Percentiles rank a stretch among this genome's conserved stretches.
These are phyloP conservation scores for Ahaetulla prasina DNA, from an alignment of 2,113 vertebrate species.

Conservation along the genomic window DNA sequence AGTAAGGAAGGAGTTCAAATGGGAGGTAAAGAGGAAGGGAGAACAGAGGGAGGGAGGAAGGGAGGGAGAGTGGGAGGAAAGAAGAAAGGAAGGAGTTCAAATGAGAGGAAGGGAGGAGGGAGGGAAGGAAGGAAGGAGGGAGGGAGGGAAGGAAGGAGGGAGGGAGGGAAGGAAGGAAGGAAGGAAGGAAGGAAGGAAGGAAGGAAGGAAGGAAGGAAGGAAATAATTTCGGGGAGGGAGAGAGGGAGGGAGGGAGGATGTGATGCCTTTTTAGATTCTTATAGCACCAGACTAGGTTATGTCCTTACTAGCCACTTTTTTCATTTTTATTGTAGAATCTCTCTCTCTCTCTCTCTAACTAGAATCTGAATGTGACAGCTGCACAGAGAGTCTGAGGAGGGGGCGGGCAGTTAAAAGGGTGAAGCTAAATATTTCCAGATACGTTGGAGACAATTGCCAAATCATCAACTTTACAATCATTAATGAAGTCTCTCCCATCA, in stretches of 20 bases:
- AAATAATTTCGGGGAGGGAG: too few relatives aligned
- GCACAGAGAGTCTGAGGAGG: not conserved
- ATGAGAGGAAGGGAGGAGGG: rapidly evolving
- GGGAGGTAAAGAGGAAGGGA: rapidly evolving
- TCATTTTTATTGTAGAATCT: not conserved
- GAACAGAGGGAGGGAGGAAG: not conserved
- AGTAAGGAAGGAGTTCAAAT: too few relatives aligned
- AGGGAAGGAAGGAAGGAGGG: rapidly evolving
- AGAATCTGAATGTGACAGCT: not conserved
- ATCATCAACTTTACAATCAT: slow-evolving; percentile 30
- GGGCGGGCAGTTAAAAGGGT: not conserved
- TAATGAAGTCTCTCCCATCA: slow-evolving; percentile 26
- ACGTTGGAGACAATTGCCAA: slow-evolving; percentile 14
- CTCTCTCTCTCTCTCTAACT: not conserved
- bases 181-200: too few relatives aligned
- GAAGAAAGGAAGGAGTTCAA: too few relatives aligned
- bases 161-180: too few relatives aligned
- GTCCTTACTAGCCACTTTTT: not conserved
- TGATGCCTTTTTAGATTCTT: not conserved
- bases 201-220: too few relatives aligned
- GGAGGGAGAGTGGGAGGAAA: not conserved
- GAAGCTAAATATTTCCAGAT: not conserved
- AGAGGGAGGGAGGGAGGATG: not conserved
- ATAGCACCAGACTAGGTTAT: not conserved
- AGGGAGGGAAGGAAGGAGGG: not conserved